Base-by-base conservation (phyloP, 2,888 invertebrate genomes). In the Gryllus longicercus region DNA sequence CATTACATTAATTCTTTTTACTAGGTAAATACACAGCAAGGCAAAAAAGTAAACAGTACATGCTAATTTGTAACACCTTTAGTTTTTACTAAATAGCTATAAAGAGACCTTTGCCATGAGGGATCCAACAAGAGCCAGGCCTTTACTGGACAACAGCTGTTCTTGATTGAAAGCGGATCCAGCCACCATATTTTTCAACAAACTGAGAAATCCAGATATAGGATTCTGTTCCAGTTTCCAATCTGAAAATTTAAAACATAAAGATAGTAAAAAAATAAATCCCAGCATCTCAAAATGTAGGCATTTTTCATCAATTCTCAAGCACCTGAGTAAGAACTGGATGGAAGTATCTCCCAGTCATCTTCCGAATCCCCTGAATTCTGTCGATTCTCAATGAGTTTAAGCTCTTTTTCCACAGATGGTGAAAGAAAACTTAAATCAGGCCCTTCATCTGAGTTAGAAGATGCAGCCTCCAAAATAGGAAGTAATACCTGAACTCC, bases 401-500 rank as follows among this genome's bases (percentile, higher is more conserved):
- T 82, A 21, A 80, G 80, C 77, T 82, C 82, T 50, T 82, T 82
- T 49, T 82, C 82, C 4, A 82, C 82, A 12, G 82, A 78, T n/a
- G 82, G 82, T 12, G 82, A 82, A 16, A 80, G 82, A 81, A 80
- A 83, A 79, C 79, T 83, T 76, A 82, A 83, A 78, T 84, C 83
- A 50, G 82, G 82, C 38, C 82, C 81, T 21, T 83, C 82, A 25
- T 82, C 82, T 51, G 80, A 80, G 38, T 79, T 79, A 51, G 82
- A 82, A 51, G 82, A 82, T 23, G 82, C 85, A 81, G 87, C 87
- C 84, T 91, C 90, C 74, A 92, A 85, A 74, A 92, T 87, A 1
- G 91, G 91, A 83, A 91, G 87, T 80, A 91, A 86, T 23, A 90
- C 89, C 83, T 89, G 89, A n/a, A 91, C 86, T 1, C 91, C 91